Conservation (phyloP, 2,113 vertebrate genomes). For the Urocolius indicus region DNA sequence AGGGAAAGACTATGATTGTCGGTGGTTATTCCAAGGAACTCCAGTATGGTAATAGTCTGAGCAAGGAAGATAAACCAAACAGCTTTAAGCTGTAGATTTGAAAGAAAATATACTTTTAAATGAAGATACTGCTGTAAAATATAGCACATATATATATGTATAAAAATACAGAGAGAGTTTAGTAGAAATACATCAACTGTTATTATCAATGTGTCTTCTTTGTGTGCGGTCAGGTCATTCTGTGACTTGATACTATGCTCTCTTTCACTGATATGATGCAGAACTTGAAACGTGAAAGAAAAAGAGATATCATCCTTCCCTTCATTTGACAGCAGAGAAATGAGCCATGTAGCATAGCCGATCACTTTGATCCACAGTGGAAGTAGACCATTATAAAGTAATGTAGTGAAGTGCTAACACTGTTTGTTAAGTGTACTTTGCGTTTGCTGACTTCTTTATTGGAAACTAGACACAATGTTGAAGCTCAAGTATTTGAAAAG, state of each 20-base stretch:
- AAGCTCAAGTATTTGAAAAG: not conserved
- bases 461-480: not conserved
- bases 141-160: not conserved
- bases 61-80: not conserved
- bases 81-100: not conserved
- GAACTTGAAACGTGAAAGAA: not conserved
- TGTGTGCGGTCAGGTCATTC: not conserved
- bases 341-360: not conserved
- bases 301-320: not conserved
- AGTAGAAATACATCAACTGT: not conserved
- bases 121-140: not conserved
- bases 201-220: not conserved
- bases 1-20: not conserved
- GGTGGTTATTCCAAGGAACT: not conserved
- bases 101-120: not conserved
- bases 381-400: not conserved
- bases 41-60: not conserved
- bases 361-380: not conserved
- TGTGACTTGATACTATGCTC: not conserved
- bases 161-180: not conserved
- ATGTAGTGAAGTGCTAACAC: not conserved
- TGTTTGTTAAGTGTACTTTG: not conserved
- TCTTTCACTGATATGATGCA: not conserved
- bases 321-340: not conserved
- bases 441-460: not conserved